Conservation (phyloP, 2,113 vertebrate genomes). For the Mus pahari region DNA sequence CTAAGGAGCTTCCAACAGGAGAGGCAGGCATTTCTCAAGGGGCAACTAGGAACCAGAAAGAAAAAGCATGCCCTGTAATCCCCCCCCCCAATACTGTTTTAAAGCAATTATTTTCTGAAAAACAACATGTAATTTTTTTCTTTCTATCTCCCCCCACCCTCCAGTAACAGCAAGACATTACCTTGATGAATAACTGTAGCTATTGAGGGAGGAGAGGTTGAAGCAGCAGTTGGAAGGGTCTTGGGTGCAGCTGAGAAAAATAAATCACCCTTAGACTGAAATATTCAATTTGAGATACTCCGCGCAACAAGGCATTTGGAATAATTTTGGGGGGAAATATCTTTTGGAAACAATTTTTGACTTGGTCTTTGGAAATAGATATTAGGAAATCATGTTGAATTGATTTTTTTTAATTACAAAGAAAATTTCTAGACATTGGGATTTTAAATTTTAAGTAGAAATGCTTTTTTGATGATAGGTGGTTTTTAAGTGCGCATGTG, state of each 20-base stretch:
- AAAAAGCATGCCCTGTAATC: background rate
- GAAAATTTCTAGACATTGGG: constrained; percentile 37
- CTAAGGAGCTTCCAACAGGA: background rate
- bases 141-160: background rate
- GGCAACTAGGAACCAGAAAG: background rate
- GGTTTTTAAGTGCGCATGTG: background rate
- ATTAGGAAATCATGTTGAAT: constrained; percentile 37
- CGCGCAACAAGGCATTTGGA: background rate
- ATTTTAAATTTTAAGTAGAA: constrained; percentile 62
- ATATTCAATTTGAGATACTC: constrained; percentile 31
- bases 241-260: constrained; percentile 64
- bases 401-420: constrained; percentile 43
- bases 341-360: constrained; percentile 53
- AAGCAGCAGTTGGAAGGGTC: constrained; percentile 27
- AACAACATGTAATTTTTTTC: constrained; percentile 8
- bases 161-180: constrained; percentile 65
- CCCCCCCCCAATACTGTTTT: constrained; percentile 10
- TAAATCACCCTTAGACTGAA: constrained; percentile 25
- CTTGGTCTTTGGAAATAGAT: constrained; percentile 60
- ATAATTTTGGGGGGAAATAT: constrained; percentile 36
- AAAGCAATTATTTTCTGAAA: constrained; percentile 53
- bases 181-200: constrained; percentile 62
- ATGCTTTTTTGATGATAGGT: constrained; percentile 22
- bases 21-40: background rate
- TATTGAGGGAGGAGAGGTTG: background rate